Conservation (phyloP, 2,888 invertebrate species). For the Stenichneumon culpator region DNA sequence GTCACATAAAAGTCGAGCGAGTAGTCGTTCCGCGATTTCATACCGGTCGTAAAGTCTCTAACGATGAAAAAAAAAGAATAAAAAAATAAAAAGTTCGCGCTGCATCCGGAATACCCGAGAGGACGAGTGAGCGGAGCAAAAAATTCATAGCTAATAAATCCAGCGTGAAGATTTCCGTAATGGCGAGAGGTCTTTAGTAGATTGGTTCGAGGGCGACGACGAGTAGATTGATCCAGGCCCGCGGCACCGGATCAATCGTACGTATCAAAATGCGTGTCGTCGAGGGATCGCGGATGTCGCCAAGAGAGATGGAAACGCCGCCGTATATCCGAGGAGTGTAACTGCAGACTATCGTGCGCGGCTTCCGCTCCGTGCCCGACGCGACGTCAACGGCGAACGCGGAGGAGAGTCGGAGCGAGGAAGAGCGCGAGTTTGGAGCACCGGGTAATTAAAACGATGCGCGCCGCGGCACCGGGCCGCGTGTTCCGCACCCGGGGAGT, state of each 20-base stretch:
- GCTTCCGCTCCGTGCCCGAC: constrained; percentile 39
- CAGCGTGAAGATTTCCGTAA: constrained; percentile 16
- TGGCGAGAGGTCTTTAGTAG: constrained; percentile 53
- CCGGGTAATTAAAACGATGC: constrained; percentile 69
- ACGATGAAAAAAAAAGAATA: constrained; percentile 5
- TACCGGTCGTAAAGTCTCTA: not conserved
- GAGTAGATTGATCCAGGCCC: constrained; percentile 24
- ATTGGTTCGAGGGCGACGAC: constrained; percentile 70
- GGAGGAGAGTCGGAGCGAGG: constrained; percentile 36
- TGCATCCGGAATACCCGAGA: constrained; percentile 5
- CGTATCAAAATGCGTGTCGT: not conserved
- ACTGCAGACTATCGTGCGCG: not conserved
- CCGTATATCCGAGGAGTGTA: not conserved
- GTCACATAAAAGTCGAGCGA: not conserved
- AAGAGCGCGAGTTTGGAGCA: constrained; percentile 31
- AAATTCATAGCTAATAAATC: constrained; percentile 18
- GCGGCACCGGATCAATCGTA: constrained; percentile 43
- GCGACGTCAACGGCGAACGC: constrained; percentile 45
- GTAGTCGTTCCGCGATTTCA: not conserved
- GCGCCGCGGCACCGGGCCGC: constrained; percentile 59
- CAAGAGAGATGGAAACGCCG: not conserved
- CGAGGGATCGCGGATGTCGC: not conserved
- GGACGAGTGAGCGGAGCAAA: not conserved
- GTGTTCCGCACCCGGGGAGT: constrained; percentile 76
- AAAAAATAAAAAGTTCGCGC: not conserved